phyloP scores from a whole-genome alignment of 2,113 vertebrate genomes.

The Rutilus rutilus region DNA sequence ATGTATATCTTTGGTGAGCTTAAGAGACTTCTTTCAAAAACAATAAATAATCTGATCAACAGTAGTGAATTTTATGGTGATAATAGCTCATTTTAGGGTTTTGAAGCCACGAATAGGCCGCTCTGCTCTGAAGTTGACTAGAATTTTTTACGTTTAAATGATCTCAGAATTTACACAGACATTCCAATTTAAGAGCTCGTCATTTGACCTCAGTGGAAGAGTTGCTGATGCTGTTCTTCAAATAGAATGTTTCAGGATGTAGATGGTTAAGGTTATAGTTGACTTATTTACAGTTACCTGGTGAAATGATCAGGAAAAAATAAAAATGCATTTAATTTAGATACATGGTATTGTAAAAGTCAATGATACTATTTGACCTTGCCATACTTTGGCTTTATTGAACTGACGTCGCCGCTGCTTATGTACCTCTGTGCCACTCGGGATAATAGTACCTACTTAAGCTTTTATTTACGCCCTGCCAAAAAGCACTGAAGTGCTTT shows the following conservation, averaged over 20 bases:
- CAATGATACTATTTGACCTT: neutral
- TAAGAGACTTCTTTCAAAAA: neutral
- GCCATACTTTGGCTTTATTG: neutral
- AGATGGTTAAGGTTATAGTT: neutral
- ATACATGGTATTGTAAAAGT: neutral
- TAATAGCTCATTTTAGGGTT: neutral
- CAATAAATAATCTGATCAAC: no score
- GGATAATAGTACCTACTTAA: conserved; percentile 17
- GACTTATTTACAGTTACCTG: neutral
- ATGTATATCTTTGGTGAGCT: neutral
- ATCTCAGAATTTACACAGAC: neutral
- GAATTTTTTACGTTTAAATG: neutral
- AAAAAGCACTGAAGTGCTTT: conserved; percentile 41
- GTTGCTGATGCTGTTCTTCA: neutral
- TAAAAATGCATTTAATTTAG: neutral
- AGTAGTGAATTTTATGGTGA: neutral
- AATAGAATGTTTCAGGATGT: neutral
- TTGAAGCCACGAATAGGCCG: neutral
- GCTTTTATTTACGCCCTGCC: conserved; percentile 44
- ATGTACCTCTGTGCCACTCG: neutral
- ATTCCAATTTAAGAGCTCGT: neutral
- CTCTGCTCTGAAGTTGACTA: neutral
- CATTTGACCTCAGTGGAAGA: neutral
- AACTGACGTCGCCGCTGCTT: neutral
- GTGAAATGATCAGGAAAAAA: neutral